A percentile compares a stretch with the other conserved stretches of the same genome.
These are phyloP conservation scores for Nothura maculosa DNA, from an alignment of 2,797 vertebrate genomes.

Conservation along the genomic window DNA sequence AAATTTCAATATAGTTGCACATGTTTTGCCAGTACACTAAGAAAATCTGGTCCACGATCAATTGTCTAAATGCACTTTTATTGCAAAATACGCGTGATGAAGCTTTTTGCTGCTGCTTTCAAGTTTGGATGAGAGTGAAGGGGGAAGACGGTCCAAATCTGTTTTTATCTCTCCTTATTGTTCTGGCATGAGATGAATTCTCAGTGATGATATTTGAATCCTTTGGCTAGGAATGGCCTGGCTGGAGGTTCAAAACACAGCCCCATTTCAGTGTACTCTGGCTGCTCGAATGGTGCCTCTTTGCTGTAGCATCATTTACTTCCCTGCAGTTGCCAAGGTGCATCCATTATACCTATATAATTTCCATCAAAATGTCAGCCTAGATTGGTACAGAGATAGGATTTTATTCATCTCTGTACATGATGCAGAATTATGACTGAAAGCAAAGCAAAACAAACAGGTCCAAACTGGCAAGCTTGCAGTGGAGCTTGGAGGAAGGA, in stretches of 20 bases:
- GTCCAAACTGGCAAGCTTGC: neutral
- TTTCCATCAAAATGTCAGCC: neutral
- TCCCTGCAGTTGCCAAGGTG: neutral
- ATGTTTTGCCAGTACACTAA: neutral
- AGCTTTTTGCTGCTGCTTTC: neutral
- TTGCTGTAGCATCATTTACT: neutral
- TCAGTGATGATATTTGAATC: neutral
- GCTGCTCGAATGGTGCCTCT: neutral
- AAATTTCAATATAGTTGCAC: neutral
- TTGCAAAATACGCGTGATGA: neutral
- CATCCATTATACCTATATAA: neutral
- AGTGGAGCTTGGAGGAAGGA: neutral
- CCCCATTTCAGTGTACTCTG: neutral
- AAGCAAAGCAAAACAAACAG: neutral
- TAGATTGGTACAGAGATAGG: neutral
- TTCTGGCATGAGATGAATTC: neutral
- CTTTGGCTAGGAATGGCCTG: neutral
- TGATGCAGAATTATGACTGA: neutral
- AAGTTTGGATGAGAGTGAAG: neutral
- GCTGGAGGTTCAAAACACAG: neutral
- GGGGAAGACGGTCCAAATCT: neutral
- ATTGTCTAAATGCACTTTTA: fast-evolving
- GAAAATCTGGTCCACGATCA: neutral
- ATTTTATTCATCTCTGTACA: neutral
- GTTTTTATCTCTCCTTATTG: neutral